phyloP scores from a whole-genome alignment of 2,888 invertebrate species.

The Gari tellinella region DNA sequence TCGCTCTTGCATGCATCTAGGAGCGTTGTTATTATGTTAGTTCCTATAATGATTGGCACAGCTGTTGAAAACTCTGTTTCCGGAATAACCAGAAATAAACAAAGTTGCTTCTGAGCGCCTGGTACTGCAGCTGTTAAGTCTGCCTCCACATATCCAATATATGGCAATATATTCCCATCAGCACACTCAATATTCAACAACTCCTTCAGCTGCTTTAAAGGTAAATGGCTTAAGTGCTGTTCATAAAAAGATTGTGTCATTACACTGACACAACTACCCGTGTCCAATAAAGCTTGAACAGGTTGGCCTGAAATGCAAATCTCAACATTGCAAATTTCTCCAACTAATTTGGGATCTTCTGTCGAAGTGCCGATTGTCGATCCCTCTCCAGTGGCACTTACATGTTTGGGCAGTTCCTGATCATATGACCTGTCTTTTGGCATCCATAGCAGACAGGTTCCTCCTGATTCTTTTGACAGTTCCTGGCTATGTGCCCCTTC shows the following conservation, averaged over 20 bases:
- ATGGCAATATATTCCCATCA: slow-evolving; percentile 27
- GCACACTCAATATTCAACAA: slow-evolving; percentile 24
- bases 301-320: slow-evolving; percentile 2
- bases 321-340: slow-evolving; percentile 20
- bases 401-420: slow-evolving; percentile 26
- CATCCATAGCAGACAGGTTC: slow-evolving; percentile 7
- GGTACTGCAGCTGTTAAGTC: slow-evolving; percentile 8
- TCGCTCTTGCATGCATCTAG: slow-evolving; percentile 1
- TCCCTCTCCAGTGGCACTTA: slow-evolving; percentile 25
- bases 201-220: not conserved
- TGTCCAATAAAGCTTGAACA: slow-evolving; percentile 29
- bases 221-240: not conserved
- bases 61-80: slow-evolving; percentile 20
- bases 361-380: slow-evolving; percentile 9
- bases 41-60: slow-evolving; percentile 49
- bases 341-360: slow-evolving; percentile 25
- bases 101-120: not conserved
- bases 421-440: slow-evolving; percentile 11
- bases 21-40: slow-evolving; percentile 37
- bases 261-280: slow-evolving; percentile 12
- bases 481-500: slow-evolving; percentile 24
- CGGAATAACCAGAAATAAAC: slow-evolving; percentile 19
- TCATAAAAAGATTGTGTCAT: slow-evolving; percentile 13
- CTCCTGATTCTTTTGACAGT: not conserved
- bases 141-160: slow-evolving; percentile 19